Conservation (phyloP, 2,797 vertebrate species). For the Propithecus perrieri region DNA sequence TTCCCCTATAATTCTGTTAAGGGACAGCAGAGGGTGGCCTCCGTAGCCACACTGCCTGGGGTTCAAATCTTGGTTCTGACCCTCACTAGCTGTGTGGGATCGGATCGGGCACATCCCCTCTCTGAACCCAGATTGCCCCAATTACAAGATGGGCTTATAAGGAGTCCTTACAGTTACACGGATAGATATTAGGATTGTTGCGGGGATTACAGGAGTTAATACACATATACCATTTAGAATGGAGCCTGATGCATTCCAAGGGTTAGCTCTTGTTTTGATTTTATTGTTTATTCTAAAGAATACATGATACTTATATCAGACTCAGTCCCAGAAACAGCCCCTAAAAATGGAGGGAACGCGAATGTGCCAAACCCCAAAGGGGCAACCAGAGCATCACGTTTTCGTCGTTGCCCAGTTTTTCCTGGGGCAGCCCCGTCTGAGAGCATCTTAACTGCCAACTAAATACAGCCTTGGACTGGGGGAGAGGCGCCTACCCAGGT, state of each 20-base stretch:
- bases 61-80: background rate
- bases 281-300: slow-evolving; percentile 1
- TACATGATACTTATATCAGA: background rate
- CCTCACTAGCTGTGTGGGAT: background rate
- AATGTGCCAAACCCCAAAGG: background rate
- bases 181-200: background rate
- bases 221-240: background rate
- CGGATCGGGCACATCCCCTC: background rate
- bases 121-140: background rate
- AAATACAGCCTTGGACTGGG: background rate
- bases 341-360: background rate
- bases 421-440: background rate
- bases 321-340: background rate
- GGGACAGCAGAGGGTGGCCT: background rate
- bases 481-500: too few species aligned
- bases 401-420: background rate
- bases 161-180: background rate
- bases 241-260: background rate
- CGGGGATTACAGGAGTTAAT: background rate
- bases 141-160: background rate
- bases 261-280: background rate
- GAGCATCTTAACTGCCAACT: too few species aligned
- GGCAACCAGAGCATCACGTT: background rate
- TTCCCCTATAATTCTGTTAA: background rate
- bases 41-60: background rate